Conservation (phyloP, 2,888 invertebrate genomes). For the Orgyia antiqua region DNA sequence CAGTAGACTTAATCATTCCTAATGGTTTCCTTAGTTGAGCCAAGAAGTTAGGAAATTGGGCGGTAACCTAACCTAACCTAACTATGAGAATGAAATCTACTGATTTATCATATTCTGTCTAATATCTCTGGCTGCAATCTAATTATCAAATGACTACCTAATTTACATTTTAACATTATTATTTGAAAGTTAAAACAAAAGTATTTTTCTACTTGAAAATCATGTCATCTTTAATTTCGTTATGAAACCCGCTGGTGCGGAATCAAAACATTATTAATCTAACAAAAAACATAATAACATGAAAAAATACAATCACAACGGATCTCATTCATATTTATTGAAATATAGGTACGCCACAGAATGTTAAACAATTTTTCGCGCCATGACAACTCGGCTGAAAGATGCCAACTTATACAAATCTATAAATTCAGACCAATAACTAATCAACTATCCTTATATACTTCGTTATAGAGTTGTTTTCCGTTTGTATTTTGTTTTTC, state of each 20-base stretch:
- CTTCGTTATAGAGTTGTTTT: background rate
- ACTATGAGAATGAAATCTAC: too few species aligned
- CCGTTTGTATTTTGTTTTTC: background rate
- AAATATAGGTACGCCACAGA: conserved; percentile 36
- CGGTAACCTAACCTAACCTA: too few species aligned
- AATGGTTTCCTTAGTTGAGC: too few species aligned
- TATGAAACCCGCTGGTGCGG: conserved; percentile 20
- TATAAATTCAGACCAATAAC: background rate
- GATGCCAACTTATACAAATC: conserved; percentile 22
- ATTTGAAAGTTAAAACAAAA: too few species aligned
- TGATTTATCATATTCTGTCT: too few species aligned
- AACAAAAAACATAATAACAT: conserved; percentile 30
- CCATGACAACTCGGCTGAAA: conserved; percentile 40
- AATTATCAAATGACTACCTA: too few species aligned
- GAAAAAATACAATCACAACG: conserved; percentile 36
- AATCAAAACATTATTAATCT: conserved; percentile 57
- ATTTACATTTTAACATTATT: too few species aligned
- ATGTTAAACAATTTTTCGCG: conserved; percentile 43
- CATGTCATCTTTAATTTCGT: conserved; percentile 15
- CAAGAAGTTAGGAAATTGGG: too few species aligned
- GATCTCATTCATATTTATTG: conserved; percentile 50
- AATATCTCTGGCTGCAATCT: too few species aligned
- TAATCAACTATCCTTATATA: accelerated
- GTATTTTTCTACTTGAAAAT: conserved; percentile 6
- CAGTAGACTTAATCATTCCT: too few species aligned